Conservation (phyloP, 2,113 vertebrate species). For the Talpa occidentalis region DNA sequence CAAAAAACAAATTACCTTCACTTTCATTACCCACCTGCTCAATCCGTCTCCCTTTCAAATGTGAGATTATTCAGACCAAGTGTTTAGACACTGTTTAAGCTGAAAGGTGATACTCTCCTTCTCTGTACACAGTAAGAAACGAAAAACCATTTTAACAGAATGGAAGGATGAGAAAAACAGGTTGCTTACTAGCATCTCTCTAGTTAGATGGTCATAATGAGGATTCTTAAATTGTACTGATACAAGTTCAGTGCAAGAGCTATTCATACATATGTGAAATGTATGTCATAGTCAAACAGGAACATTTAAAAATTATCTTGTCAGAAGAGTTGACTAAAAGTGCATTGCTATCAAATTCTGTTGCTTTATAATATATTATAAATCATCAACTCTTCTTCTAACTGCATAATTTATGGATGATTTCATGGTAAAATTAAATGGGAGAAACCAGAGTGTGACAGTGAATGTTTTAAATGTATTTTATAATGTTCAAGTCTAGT, state of each 20-base stretch:
- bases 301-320: slow-evolving; percentile 68
- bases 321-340: slow-evolving; percentile 65
- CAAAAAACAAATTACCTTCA: slow-evolving; percentile 29
- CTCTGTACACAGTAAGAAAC: slow-evolving; percentile 30
- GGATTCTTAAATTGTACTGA: slow-evolving; percentile 34
- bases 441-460: slow-evolving; percentile 63
- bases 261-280: neutral
- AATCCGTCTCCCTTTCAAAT: neutral
- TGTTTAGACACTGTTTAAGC: neutral
- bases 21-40: neutral
- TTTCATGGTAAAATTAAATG: slow-evolving; percentile 69
- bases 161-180: neutral
- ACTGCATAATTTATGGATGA: slow-evolving; percentile 69
- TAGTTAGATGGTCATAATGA: slow-evolving; percentile 19
- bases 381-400: slow-evolving; percentile 68
- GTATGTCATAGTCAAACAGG: slow-evolving; percentile 69
- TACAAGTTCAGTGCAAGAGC: slow-evolving; percentile 48
- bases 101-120: slow-evolving; percentile 8
- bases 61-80: neutral
- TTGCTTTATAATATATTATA: slow-evolving; percentile 70
- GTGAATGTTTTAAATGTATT: slow-evolving; percentile 67
- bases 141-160: neutral
- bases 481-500: slow-evolving; percentile 63
- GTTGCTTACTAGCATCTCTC: slow-evolving; percentile 23
- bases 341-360: slow-evolving; percentile 51